Percentiles rank a stretch among this genome's conserved stretches.
phyloP scores from a whole-genome alignment of 2,797 vertebrate genomes.

The Chiloscyllium punctatum region DNA sequence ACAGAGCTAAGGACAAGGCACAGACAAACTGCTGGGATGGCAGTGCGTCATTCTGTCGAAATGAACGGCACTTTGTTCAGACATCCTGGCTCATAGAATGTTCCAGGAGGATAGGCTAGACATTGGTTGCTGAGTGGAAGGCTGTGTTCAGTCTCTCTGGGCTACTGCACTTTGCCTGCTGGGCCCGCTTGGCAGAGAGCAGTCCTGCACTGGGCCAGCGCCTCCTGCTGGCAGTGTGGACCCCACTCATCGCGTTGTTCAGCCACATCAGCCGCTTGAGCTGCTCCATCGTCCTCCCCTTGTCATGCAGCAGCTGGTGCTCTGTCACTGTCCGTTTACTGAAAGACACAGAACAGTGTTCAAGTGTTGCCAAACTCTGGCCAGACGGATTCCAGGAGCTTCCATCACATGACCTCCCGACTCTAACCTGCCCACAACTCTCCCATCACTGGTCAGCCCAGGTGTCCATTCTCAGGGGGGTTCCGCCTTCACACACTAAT shows the following conservation, averaged over 20 bases:
- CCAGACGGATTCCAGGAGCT: not conserved
- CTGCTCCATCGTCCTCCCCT: conserved; percentile 59
- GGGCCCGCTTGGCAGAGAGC: not conserved
- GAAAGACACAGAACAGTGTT: conserved; percentile 12
- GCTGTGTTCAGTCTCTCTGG: no score
- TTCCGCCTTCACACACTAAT: not conserved
- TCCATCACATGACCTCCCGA: not conserved
- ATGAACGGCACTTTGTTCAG: not conserved
- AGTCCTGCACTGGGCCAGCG: conserved; percentile 26
- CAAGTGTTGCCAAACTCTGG: not conserved
- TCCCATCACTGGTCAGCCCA: not conserved
- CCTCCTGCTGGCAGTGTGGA: conserved; percentile 64
- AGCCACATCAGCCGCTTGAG: conserved; percentile 72
- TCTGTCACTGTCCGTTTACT: conserved; percentile 51
- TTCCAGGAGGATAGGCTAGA: not conserved
- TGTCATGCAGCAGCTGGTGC: conserved; percentile 48
- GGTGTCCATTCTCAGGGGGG: not conserved
- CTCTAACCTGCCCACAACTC: not conserved
- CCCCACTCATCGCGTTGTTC: conserved; percentile 59
- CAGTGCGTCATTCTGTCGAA: not conserved
- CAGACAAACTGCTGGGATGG: not conserved
- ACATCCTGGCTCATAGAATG: not conserved
- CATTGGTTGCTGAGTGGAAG: not conserved
- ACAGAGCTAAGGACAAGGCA: not conserved
- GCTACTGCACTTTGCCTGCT: not conserved